phyloP scores from a whole-genome alignment of 2,888 invertebrate species.

The Cheilosia impressa region DNA sequence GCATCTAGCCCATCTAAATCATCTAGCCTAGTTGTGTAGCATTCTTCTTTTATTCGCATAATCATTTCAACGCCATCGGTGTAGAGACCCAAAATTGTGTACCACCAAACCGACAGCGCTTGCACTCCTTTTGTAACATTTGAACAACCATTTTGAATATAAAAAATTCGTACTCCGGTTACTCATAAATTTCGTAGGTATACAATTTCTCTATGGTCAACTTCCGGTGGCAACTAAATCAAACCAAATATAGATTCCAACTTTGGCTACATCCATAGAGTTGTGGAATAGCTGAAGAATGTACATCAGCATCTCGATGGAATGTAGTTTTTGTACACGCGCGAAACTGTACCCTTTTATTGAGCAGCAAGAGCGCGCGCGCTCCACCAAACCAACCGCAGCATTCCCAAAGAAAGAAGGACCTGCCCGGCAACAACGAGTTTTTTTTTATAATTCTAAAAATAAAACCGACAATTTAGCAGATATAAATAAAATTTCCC shows the following conservation, averaged over 20 bases:
- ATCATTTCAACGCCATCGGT: too few relatives aligned
- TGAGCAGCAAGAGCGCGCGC: conserved; percentile 63
- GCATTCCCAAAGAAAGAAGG: conserved; percentile 70
- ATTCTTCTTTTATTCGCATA: too few relatives aligned
- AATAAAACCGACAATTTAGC: conserved; percentile 81
- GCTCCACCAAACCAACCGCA: conserved; percentile 71
- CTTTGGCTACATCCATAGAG: conserved; percentile 8
- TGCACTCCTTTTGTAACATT: too few relatives aligned
- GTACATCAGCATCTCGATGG: conserved; percentile 68
- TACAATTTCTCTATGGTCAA: neutral
- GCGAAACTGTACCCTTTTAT: conserved; percentile 77
- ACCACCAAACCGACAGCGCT: too few relatives aligned
- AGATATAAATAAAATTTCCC: conserved; percentile 77
- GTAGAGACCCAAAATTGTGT: too few relatives aligned
- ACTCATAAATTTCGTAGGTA: neutral
- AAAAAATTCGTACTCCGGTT: too few relatives aligned
- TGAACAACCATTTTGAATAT: too few relatives aligned
- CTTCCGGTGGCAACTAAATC: conserved; percentile 24
- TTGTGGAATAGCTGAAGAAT: conserved; percentile 53
- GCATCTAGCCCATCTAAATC: too few relatives aligned
- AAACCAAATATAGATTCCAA: conserved; percentile 30
- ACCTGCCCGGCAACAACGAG: conserved; percentile 79
- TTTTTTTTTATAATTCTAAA: conserved; percentile 81
- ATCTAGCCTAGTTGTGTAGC: too few relatives aligned
- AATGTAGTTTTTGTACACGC: conserved; percentile 76